These are phyloP conservation scores for Pachydiplax longipennis DNA, from an alignment of 2,888 invertebrate species.

Conservation along the genomic window DNA sequence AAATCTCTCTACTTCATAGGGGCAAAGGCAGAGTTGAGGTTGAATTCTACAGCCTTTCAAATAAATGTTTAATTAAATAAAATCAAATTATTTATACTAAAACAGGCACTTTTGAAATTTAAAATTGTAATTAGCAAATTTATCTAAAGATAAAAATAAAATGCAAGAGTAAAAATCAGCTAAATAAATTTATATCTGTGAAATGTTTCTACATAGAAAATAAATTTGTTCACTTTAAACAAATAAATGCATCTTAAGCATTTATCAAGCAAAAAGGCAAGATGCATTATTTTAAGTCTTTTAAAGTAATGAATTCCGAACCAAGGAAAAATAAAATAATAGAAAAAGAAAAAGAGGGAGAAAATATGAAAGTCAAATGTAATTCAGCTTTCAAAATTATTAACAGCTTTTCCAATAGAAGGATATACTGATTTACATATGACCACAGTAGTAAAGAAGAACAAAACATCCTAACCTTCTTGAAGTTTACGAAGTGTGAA, in stretches of 20 bases:
- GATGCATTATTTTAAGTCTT: background rate
- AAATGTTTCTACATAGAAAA: background rate
- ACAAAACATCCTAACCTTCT: slow-evolving; percentile 6
- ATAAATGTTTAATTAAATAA: background rate
- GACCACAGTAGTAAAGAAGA: slow-evolving; percentile 11
- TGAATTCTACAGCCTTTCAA: background rate
- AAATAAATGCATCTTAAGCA: slow-evolving; percentile 57
- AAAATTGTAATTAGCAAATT: too few species aligned
- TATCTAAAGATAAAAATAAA: too few species aligned
- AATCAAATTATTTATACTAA: background rate
- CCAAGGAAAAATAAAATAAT: background rate
- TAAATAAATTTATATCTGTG: background rate
- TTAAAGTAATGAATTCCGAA: background rate
- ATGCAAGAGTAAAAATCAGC: too few species aligned
- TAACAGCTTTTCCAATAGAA: slow-evolving; percentile 15
- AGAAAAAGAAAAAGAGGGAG: slow-evolving; percentile 10
- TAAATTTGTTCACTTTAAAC: slow-evolving; percentile 55
- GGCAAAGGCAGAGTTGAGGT: background rate
- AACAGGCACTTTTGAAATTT: too few species aligned
- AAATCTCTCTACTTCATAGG: background rate
- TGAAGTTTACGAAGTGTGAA: slow-evolving; percentile 20
- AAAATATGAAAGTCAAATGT: slow-evolving; percentile 27
- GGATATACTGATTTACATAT: slow-evolving; percentile 31
- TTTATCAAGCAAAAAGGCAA: slow-evolving; percentile 52
- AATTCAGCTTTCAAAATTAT: slow-evolving; percentile 25